These are phyloP conservation scores for Ptychadena robeensis DNA, from an alignment of 2,797 vertebrate species.

Conservation along the genomic window DNA sequence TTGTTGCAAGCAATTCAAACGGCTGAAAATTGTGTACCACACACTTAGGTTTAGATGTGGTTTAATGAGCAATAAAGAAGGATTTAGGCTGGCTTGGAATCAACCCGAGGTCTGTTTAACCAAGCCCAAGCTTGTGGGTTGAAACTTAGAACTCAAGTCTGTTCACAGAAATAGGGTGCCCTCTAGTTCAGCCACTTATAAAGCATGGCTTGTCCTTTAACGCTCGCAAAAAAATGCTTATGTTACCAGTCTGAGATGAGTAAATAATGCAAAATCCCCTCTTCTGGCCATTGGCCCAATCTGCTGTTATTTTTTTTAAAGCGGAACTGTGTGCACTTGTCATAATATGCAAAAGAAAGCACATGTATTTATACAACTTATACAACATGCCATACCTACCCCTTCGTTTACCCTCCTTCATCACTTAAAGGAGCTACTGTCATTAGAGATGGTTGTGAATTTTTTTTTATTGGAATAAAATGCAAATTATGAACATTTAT, in stretches of 20 bases:
- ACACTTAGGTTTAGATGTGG: constrained; percentile 65
- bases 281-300: neutral
- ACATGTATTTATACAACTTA: too few species aligned
- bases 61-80: constrained; percentile 65
- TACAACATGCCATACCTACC: too few species aligned
- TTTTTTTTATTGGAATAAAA: too few species aligned
- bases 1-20: constrained; percentile 54
- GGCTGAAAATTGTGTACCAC: constrained; percentile 57
- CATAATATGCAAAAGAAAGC: too few species aligned
- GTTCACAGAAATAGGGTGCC: constrained; percentile 35
- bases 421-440: too few species aligned
- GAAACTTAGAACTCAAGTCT: neutral
- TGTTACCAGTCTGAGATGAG: neutral
- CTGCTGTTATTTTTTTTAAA: neutral
- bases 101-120: constrained; percentile 40
- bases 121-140: constrained; percentile 33
- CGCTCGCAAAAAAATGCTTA: neutral
- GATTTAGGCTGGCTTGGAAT: constrained; percentile 61
- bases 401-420: too few species aligned
- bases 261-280: neutral
- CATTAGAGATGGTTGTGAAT: too few species aligned
- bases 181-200: constrained; percentile 21
- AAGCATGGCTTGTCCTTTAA: constrained; percentile 2
- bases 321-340: neutral
- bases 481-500: too few species aligned